phyloP scores from a whole-genome alignment of 2,113 vertebrate genomes.

The Heterocephalus glaber region DNA sequence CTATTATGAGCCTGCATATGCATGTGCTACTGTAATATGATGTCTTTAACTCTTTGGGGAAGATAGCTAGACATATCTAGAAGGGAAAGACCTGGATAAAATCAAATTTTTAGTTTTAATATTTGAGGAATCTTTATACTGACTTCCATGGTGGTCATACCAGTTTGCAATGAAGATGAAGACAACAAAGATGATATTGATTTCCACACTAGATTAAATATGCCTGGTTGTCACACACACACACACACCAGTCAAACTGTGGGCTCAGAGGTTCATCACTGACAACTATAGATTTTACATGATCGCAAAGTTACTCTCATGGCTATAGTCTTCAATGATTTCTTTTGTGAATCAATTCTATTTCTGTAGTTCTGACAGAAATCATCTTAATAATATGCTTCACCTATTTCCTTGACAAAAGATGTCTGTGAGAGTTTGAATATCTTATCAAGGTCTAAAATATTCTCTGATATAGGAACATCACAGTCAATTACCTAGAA shows the following conservation, averaged over 20 bases:
- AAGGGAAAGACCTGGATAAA: background rate
- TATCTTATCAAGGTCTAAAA: background rate
- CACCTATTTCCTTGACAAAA: background rate
- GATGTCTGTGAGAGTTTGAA: background rate
- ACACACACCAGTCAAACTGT: background rate
- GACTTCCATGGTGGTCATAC: background rate
- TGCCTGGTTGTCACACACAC: background rate
- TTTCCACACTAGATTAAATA: background rate
- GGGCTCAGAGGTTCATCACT: background rate
- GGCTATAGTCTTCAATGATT: background rate
- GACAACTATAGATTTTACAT: fast-evolving
- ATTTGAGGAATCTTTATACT: background rate
- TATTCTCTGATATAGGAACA: background rate
- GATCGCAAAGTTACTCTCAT: background rate
- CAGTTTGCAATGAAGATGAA: background rate
- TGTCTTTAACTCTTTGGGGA: background rate
- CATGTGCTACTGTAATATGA: background rate
- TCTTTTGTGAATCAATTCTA: background rate
- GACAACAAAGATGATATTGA: background rate
- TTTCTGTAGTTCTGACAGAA: background rate
- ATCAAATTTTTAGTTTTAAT: background rate
- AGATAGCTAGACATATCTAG: background rate
- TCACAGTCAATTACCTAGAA: background rate
- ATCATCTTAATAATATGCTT: background rate
- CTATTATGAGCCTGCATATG: background rate